Evolutionary conservation across 2,888 invertebrate genomes (phyloP), one percentile per base, ranked within the genome.

Genomic region (Tenthredo notha): DNA sequence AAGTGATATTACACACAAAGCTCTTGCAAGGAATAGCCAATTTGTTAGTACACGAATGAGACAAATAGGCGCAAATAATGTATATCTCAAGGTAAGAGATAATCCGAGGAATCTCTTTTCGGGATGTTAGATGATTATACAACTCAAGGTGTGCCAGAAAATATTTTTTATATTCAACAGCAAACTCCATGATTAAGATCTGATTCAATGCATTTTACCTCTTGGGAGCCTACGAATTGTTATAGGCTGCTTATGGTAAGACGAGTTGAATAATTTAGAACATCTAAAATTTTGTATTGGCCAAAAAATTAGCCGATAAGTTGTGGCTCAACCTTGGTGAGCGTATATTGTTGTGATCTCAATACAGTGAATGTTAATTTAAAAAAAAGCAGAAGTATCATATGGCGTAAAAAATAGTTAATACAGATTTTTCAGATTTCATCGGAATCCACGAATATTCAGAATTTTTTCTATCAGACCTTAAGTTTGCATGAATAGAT

Each of bases 351-450:
- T 21, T 74, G 29, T 29, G 10, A 29, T 77, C n/a, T 15, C 33
- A 77, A 77, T 9, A 33, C 15, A 77, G 47, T 33, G n/a, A 77
- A 33, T 77, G 77, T 33, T 77, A 54, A 29, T 29, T 77, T 29
- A 15, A 18, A 77, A 18, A 77, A n/a, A 77, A 77, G 77, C 77
- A 33, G 15, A 4, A 77, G 37, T 43, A 47, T 47, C 47, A 47
- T 47, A 74, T 74, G 40, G 25, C 37, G n/a, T 43, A 43, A 29
- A 33, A 54, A 33, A 54, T 54, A 54, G 29, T 77, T 50, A 77
- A 77, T 29, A 77, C 77, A 50, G 77, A 33, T 77, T 50, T 77
- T 77, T 54, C 29, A 77, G 50, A 77, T 77, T 54, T 50, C 15
- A 50, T 77, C n/a, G 77, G 4, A 77, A 54, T 77, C 54, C 0